Conservation (phyloP, 2,797 vertebrate species). For the Neopelma chrysocephalum region DNA sequence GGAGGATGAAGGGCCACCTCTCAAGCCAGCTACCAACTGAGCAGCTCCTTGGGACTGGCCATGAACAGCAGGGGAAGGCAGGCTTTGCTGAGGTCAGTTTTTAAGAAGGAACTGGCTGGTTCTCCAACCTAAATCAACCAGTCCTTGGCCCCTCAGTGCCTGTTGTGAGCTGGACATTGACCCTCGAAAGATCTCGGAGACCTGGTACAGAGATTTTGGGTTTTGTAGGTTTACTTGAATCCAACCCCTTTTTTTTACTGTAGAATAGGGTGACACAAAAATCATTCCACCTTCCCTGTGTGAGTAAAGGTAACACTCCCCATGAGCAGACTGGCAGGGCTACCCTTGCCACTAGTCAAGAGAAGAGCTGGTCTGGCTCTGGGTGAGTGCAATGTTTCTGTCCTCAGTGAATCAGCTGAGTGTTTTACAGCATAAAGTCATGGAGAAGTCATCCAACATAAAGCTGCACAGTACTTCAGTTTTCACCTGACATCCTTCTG, state of each 20-base stretch:
- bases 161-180: background rate
- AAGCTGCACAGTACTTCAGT: background rate
- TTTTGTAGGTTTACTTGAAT: background rate
- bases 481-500: background rate
- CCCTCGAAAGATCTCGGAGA: background rate
- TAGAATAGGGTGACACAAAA: background rate
- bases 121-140: background rate
- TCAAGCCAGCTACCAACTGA: background rate
- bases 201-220: background rate
- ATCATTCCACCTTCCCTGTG: background rate
- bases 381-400: background rate
- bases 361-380: background rate
- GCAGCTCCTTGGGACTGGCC: background rate
- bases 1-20: background rate
- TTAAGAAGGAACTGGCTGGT: background rate
- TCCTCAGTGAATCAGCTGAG: background rate
- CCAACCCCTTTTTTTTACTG: background rate
- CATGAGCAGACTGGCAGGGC: background rate
- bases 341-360: background rate
- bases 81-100: background rate
- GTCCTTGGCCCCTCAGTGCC: background rate
- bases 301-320: background rate
- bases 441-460: background rate
- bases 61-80: background rate
- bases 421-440: background rate